Conservation (phyloP, 2,888 invertebrate genomes). For the Hyposoter didymator region DNA sequence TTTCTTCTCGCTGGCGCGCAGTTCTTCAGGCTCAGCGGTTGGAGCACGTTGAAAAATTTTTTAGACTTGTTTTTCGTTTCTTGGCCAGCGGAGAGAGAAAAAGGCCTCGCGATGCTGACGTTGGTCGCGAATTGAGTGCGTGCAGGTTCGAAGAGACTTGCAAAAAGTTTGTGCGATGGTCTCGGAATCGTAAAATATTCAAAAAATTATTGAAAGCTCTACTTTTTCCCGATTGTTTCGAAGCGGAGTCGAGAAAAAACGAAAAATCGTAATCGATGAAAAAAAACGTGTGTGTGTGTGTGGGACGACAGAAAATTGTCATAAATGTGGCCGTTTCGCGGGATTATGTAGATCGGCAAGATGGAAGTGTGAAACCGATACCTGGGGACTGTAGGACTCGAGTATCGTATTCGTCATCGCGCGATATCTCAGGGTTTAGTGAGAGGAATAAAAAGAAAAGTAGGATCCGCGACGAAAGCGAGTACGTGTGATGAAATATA, state of each 20-base stretch:
- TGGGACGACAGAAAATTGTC: constrained; percentile 45
- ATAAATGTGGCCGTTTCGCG: constrained; percentile 26
- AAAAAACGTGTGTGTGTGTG: background rate
- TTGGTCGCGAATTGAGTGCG: constrained; percentile 58
- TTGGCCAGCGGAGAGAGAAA: constrained; percentile 27
- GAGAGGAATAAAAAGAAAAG: background rate
- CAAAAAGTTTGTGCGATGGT: constrained; percentile 33
- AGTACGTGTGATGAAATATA: constrained; percentile 41
- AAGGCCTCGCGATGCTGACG: constrained; percentile 46
- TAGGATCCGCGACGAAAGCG: constrained; percentile 23
- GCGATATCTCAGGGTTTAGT: background rate
- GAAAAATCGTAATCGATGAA: background rate
- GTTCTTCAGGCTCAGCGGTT: constrained; percentile 19
- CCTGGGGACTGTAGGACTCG: constrained; percentile 14
- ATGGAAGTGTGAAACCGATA: constrained; percentile 37
- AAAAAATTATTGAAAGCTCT: background rate
- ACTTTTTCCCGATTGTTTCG: background rate
- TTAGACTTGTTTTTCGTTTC: constrained; percentile 17
- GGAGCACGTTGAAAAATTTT: constrained; percentile 29
- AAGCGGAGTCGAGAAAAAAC: background rate
- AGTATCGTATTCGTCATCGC: constrained; percentile 27
- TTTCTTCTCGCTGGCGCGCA: background rate
- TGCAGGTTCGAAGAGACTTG: constrained; percentile 36
- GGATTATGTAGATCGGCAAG: constrained; percentile 45
- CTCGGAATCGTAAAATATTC: background rate